Conservation (phyloP, 2,113 vertebrate genomes). For the Eulacestoma nigropectus region DNA sequence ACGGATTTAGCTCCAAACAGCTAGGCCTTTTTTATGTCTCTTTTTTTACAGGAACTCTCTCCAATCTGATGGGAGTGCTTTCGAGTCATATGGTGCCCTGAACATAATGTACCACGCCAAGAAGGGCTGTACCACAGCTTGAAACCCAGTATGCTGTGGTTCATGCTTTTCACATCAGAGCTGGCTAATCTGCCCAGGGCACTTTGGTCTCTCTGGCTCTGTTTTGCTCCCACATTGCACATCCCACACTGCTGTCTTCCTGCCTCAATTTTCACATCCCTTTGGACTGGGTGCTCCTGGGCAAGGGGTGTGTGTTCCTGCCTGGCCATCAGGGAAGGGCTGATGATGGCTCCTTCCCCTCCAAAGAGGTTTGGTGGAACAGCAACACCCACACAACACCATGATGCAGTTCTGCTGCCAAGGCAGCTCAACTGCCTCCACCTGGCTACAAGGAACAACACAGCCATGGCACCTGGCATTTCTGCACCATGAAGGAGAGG, state of each 20-base stretch:
- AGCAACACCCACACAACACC: background rate
- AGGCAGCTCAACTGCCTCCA: background rate
- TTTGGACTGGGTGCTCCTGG: background rate
- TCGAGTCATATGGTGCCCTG: background rate
- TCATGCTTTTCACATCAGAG: background rate
- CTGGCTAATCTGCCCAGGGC: background rate
- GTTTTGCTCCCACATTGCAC: rapidly evolving
- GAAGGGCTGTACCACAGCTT: background rate
- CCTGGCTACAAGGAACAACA: background rate
- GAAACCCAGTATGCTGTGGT: background rate
- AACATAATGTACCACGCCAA: background rate
- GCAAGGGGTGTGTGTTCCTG: background rate
- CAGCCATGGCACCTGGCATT: background rate
- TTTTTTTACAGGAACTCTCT: background rate
- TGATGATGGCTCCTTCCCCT: background rate
- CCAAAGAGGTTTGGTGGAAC: background rate
- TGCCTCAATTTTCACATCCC: background rate
- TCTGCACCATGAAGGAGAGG: background rate
- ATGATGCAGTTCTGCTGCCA: background rate
- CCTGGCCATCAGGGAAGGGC: background rate
- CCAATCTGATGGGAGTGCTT: background rate
- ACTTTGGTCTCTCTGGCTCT: background rate
- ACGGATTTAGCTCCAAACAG: background rate
- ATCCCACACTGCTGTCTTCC: background rate
- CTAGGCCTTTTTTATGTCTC: background rate